Evolutionary conservation across 1,140 invertebrate species (phyloP).

Genomic region (Pogonognathellus flavescens): DNA sequence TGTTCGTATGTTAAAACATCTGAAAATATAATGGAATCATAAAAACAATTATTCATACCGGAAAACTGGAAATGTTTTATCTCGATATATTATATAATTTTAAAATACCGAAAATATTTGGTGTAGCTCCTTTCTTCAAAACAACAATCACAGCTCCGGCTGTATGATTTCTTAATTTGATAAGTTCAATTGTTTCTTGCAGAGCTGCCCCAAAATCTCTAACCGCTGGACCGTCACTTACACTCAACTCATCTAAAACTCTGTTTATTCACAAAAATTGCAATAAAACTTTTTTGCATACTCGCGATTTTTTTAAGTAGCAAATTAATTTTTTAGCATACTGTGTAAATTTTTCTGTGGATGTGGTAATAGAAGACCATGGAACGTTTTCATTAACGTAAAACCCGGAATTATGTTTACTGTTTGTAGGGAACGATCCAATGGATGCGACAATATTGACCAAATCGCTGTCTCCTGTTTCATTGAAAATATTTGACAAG

Average conservation of each 20-base stretch:
- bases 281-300: no score
- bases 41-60: no score
- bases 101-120: slow-evolving; percentile 50
- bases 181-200: slow-evolving; percentile 53
- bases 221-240: slow-evolving; percentile 46
- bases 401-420: not conserved
- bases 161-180: slow-evolving; percentile 42
- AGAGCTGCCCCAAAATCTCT: slow-evolving; percentile 58
- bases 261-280: not conserved
- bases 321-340: not conserved
- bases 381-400: slow-evolving; percentile 11
- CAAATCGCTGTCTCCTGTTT: not conserved
- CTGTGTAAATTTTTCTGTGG: not conserved
- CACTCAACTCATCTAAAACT: not conserved
- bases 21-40: not conserved
- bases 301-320: no score
- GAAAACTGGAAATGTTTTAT: no score
- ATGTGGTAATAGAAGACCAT: not conserved
- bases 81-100: no score
- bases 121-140: slow-evolving; percentile 47
- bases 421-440: not conserved
- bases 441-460: not conserved
- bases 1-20: not conserved
- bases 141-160: slow-evolving; percentile 55
- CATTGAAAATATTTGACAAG: not conserved